Conservation (phyloP, 64 coral and sea anemone genomes). For the Astreopora myriophthalma region DNA sequence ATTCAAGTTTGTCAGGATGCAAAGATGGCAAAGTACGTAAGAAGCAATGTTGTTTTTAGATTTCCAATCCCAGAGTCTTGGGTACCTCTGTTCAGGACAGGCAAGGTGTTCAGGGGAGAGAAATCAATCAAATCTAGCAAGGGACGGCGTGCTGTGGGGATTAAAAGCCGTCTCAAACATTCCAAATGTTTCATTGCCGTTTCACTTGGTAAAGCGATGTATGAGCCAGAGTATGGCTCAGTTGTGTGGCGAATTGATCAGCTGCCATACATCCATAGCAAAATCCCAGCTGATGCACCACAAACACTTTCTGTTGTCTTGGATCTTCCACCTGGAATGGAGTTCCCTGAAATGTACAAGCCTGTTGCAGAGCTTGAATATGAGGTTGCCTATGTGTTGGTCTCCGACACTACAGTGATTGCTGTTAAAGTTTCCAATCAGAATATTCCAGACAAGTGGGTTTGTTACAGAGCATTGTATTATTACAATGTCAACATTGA, state of each 20-base stretch:
- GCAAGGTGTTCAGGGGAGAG: constrained; percentile 79
- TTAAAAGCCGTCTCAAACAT: constrained; percentile 87
- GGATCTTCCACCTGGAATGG: constrained; percentile 77
- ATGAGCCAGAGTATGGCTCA: constrained; percentile 89
- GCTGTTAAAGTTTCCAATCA: constrained; percentile 96
- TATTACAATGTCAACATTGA: constrained; percentile 90
- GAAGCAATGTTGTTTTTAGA: constrained; percentile 93
- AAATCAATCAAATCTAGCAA: constrained; percentile 94
- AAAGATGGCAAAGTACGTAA: constrained; percentile 90
- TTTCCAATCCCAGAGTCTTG: constrained; percentile 94
- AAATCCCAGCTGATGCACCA: constrained; percentile 88
- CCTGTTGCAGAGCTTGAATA: constrained; percentile 87
- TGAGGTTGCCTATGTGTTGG: constrained; percentile 85
- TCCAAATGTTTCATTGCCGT: constrained; percentile 88
- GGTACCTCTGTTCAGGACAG: constrained; percentile 89
- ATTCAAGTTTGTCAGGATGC: constrained; percentile 94
- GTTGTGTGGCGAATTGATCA: constrained; percentile 94
- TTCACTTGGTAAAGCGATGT: constrained; percentile 86
- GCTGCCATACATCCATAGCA: constrained; percentile 93
- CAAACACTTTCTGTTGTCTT: constrained; percentile 77
- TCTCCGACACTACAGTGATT: constrained; percentile 94
- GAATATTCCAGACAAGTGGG: constrained; percentile 93
- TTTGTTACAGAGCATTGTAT: constrained; percentile 86
- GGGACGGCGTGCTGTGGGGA: constrained; percentile 73
- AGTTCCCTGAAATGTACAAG: constrained; percentile 84